Conservation (phyloP, 1,140 invertebrate genomes). For the Saccostrea cuccullata region DNA sequence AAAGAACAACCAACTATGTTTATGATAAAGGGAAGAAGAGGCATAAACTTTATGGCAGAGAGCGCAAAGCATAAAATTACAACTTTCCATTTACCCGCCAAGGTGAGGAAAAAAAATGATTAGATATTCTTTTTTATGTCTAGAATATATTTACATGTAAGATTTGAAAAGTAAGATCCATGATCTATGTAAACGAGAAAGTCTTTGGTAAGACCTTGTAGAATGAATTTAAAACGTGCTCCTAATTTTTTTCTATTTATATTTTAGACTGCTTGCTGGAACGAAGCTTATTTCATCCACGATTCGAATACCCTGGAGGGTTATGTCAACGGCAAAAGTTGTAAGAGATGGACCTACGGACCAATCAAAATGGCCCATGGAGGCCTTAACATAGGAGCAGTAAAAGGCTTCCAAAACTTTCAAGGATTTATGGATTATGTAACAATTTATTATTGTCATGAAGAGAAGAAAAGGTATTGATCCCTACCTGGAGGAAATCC, state of each 20-base stretch:
- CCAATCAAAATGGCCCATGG: background rate
- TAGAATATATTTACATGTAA: no score
- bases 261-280: constrained; percentile 18
- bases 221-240: background rate
- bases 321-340: constrained; percentile 10
- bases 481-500: background rate
- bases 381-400: constrained; percentile 11
- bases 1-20: constrained; percentile 39
- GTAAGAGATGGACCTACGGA: constrained; percentile 26
- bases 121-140: no score
- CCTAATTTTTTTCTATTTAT: background rate
- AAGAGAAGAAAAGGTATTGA: background rate
- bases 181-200: no score
- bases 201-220: no score
- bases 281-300: constrained; percentile 37
- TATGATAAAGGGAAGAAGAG: constrained; percentile 40
- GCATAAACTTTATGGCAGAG: constrained; percentile 53
- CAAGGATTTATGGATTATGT: constrained; percentile 37
- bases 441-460: constrained; percentile 27
- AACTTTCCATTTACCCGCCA: constrained; percentile 44
- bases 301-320: background rate
- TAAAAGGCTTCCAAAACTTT: constrained; percentile 3
- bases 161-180: no score
- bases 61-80: constrained; percentile 16
- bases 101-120: constrained; percentile 11